Conservation (phyloP, 2,797 vertebrate genomes). For the Acipenser transmontanus region DNA sequence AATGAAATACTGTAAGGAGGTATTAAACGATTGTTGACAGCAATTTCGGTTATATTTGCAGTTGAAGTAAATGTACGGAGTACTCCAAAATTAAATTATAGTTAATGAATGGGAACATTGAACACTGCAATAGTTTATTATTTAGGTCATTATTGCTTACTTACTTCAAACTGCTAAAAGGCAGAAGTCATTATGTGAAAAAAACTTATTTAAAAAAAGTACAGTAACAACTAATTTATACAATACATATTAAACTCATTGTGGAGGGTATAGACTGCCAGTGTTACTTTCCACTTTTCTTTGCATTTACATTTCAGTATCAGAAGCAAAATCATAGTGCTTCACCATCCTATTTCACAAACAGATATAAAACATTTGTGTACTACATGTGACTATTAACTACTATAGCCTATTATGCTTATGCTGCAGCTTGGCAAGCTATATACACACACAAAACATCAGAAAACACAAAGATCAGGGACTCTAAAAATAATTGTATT, state of each 20-base stretch:
- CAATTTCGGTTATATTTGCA: no score
- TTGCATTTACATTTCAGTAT: background rate
- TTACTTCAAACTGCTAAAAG: no score
- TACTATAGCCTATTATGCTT: background rate
- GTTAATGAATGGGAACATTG: no score
- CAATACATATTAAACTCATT: conserved; percentile 6
- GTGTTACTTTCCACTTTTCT: background rate
- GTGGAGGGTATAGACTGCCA: background rate
- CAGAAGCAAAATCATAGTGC: conserved; percentile 11
- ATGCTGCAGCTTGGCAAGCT: conserved; percentile 22
- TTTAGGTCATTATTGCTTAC: no score
- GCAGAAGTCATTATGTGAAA: no score
- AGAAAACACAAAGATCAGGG: conserved; percentile 32
- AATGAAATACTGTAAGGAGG: no score
- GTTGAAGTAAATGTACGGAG: no score
- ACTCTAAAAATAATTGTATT: conserved; percentile 37
- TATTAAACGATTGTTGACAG: no score
- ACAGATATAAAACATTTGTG: background rate
- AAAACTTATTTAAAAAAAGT: background rate
- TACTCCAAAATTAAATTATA: no score
- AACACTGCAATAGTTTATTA: no score
- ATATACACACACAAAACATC: conserved; percentile 32
- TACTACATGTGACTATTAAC: background rate
- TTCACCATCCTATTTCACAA: background rate
- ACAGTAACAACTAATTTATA: conserved; percentile 9